Conservation (phyloP, 2,113 vertebrate genomes). For the Oncorhynchus clarkii region DNA sequence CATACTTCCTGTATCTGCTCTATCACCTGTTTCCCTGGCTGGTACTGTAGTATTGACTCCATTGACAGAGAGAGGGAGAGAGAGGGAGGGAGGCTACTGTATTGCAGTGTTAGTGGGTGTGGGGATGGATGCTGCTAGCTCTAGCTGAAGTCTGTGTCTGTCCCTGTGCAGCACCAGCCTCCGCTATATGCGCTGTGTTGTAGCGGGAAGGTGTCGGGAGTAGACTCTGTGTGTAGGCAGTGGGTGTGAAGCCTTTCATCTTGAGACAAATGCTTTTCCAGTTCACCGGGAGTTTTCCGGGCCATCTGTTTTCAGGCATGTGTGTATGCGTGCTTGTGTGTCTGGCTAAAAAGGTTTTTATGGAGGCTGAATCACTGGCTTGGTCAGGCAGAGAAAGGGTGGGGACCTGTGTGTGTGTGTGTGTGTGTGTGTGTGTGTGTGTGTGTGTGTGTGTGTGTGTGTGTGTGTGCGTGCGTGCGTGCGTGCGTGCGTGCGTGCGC, state of each 20-base stretch:
- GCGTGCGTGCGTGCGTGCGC: too few relatives aligned
- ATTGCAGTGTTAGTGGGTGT: constrained; percentile 69
- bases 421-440: too few relatives aligned
- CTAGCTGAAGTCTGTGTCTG: constrained; percentile 62
- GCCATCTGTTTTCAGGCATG: background rate
- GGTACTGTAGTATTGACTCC: constrained; percentile 55
- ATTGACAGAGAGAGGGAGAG: constrained; percentile 30
- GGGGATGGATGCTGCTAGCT: constrained; percentile 55
- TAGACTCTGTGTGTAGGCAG: constrained; percentile 74
- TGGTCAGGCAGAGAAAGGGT: constrained; percentile 39
- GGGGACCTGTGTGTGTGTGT: constrained; percentile 38
- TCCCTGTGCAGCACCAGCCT: constrained; percentile 64
- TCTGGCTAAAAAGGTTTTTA: constrained; percentile 27
- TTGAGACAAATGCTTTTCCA: constrained; percentile 68
- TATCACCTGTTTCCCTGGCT: constrained; percentile 35
- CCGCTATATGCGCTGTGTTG: constrained; percentile 66
- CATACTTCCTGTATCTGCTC: constrained; percentile 45
- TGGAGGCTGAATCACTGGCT: constrained; percentile 34
- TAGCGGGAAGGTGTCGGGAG: constrained; percentile 74
- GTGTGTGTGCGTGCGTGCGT: too few relatives aligned
- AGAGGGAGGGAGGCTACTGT: constrained; percentile 50
- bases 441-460: too few relatives aligned
- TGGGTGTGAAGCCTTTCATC: constrained; percentile 79
- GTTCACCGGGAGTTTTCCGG: constrained; percentile 43
- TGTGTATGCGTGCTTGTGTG: constrained; percentile 35